Conservation (phyloP, 2,797 vertebrate genomes). For the Tiaroga cobitis region DNA sequence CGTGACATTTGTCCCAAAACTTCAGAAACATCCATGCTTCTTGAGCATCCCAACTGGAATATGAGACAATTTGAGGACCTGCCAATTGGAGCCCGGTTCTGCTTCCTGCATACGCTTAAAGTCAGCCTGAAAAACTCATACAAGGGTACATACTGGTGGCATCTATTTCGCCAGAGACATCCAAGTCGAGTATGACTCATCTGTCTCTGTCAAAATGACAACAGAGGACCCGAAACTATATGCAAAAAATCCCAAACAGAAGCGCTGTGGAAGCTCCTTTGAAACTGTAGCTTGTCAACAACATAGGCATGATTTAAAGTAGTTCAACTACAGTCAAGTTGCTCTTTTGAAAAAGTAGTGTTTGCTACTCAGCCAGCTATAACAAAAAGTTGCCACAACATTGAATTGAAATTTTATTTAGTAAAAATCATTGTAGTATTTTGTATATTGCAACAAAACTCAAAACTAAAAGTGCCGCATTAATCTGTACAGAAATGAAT, state of each 20-base stretch:
- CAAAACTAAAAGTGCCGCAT: neutral
- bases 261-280: slow-evolving; percentile 13
- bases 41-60: slow-evolving; percentile 32
- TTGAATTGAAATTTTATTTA: neutral
- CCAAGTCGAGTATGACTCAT: slow-evolving; percentile 11
- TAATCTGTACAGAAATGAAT: neutral
- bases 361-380: neutral
- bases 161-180: slow-evolving; percentile 34
- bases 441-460: neutral
- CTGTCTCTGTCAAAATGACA: slow-evolving; percentile 30
- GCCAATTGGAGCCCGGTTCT: neutral
- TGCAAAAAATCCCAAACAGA: slow-evolving; percentile 18
- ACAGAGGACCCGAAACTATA: slow-evolving; percentile 2
- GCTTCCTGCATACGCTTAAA: slow-evolving; percentile 8
- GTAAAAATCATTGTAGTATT: neutral
- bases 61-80: slow-evolving; percentile 17
- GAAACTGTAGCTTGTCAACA: slow-evolving; percentile 4
- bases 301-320: slow-evolving; percentile 10
- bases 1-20: slow-evolving; percentile 36
- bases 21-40: slow-evolving; percentile 23
- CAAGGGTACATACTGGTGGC: neutral
- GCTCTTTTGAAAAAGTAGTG: neutral
- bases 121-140: slow-evolving; percentile 19
- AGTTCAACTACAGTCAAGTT: neutral
- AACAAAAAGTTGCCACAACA: neutral